Evolutionary conservation across 2,888 invertebrate species (phyloP), one percentile per base, ranked within the genome.

Genomic region (Caenorhabditis sp.): DNA sequence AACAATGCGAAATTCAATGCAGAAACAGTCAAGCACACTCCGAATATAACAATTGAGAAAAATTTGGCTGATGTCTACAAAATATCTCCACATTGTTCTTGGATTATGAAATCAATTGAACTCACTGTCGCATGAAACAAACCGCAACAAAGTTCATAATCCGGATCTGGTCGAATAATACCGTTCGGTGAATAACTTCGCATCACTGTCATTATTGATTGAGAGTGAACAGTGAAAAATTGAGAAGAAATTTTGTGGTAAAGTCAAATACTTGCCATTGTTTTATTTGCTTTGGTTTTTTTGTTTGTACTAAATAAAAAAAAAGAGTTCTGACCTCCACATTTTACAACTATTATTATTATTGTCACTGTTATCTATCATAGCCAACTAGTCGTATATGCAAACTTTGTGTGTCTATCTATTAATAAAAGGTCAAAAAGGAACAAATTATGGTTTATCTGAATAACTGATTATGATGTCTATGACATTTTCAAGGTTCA

Each of bases 171-270:
- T 25, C 68, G 70, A 53, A 60, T 70, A 21, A 76, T 43, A 14
- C 77, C 77, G 54, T 77, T 67, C 14, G 77, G 77, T 31, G 64
- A 64, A 50, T 75, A 77, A 65, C 65, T 63, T 20, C 74, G 67
- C 23, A 60, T 59, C 1, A 62, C 50, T 21, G 53, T 27, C 62
- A 62, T 62, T 49, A n/a, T 60, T 60, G 14, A 23, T 59, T 31
- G 21, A 26, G 8, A 23, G 7, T 10, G n/a, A 36, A 31, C 8
- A 31, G 25, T 17, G 59, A 23, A 25, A 56, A 56, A 21, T 26
- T 27, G 56, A 1, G 27, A 26, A 26, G 14, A 53, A 53, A 23
- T 53, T n/a, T 53, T 4, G 20, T 4, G 52, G 23, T 43, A 14
- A 56, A 27, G 26, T 58, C 20, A 21, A 17, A n/a, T 25, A 58